Conservation (phyloP, 2,888 invertebrate genomes). For the Smittia aterrima region DNA sequence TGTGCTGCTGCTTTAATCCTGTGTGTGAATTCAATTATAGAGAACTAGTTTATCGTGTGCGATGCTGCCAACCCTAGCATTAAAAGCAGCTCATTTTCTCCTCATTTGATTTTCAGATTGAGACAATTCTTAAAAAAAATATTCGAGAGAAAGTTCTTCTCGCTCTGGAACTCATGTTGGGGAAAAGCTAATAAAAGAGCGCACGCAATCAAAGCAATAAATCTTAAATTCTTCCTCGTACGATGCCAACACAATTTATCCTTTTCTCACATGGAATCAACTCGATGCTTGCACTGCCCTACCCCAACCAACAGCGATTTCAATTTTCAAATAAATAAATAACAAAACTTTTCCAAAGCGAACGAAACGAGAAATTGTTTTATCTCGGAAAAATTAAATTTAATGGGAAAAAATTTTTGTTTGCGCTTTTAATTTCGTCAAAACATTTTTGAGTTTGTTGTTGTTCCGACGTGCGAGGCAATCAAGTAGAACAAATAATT, state of each 20-base stretch:
- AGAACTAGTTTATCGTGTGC: background rate
- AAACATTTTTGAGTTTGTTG: no score
- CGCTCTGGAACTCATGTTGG: background rate
- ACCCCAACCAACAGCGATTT: background rate
- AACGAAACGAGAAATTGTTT: no score
- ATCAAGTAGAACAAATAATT: no score
- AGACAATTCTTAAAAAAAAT: no score
- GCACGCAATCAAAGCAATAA: constrained; percentile 36
- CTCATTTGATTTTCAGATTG: no score
- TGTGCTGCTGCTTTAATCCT: constrained; percentile 1
- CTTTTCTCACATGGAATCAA: background rate
- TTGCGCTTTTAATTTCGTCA: no score
- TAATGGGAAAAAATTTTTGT: no score
- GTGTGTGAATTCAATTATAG: constrained; percentile 32
- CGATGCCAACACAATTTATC: background rate
- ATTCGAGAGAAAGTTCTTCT: background rate
- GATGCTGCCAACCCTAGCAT: no score
- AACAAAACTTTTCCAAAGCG: background rate
- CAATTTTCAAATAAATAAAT: background rate
- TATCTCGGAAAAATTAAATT: no score
- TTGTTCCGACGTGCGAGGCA: no score
- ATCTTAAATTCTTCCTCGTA: constrained; percentile 28
- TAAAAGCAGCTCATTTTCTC: no score
- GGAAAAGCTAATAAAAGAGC: constrained; percentile 20
- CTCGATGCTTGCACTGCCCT: background rate